These are phyloP conservation scores for Excalfactoria chinensis DNA, from an alignment of 2,113 vertebrate species.

Conservation along the genomic window DNA sequence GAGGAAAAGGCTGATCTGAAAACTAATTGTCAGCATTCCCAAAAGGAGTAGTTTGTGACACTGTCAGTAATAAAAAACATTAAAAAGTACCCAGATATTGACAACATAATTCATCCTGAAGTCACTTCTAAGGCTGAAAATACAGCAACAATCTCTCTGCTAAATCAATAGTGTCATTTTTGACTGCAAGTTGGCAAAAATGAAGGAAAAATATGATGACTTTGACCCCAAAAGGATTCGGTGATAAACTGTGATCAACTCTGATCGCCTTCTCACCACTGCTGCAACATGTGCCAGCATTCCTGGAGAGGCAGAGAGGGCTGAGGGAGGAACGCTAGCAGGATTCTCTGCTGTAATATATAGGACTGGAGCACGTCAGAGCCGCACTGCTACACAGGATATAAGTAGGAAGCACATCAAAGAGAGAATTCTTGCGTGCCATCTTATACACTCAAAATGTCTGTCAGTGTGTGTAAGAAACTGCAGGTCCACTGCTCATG, in stretches of 20 bases:
- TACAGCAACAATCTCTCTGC: background rate
- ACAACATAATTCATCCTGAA: background rate
- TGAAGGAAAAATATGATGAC: rapidly evolving
- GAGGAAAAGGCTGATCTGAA: background rate
- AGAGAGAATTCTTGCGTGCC: conserved; percentile 1
- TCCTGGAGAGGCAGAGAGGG: background rate
- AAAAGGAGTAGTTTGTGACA: background rate
- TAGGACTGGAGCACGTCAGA: background rate
- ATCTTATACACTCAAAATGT: background rate
- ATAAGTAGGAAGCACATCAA: conserved; percentile 23
- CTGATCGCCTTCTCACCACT: background rate
- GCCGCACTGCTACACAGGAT: background rate
- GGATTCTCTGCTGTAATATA: background rate
- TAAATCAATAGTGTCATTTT: background rate
- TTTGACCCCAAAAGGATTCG: background rate
- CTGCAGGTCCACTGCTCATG: background rate
- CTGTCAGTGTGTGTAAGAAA: background rate
- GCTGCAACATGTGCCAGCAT: background rate
- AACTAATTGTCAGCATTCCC: background rate
- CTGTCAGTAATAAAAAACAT: background rate
- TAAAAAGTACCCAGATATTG: background rate
- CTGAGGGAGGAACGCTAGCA: background rate
- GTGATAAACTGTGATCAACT: background rate
- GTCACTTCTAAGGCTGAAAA: background rate
- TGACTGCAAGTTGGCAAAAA: background rate